phyloP scores from a whole-genome alignment of 2,113 vertebrate species.

The Speoplatyrhinus poulsoni region DNA sequence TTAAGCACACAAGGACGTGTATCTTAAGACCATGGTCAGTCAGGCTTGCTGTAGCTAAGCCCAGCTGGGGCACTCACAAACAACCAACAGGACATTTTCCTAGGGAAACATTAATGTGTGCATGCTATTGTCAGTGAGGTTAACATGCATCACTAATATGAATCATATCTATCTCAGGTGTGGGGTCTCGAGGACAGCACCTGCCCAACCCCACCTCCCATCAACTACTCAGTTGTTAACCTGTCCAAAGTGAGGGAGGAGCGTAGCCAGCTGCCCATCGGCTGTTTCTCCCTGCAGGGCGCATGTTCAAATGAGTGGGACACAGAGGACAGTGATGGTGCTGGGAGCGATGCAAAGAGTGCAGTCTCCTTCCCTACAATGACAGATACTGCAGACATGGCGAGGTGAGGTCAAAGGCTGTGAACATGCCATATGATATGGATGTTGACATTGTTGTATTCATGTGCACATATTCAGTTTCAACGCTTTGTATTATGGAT shows the following conservation, averaged over 20 bases:
- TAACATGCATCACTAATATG: not conserved
- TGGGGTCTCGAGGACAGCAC: constrained; percentile 76
- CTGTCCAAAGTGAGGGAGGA: constrained; percentile 72
- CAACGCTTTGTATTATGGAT: too few relatives aligned
- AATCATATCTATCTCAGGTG: constrained; percentile 69
- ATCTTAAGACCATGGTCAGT: too few relatives aligned
- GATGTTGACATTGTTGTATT: not conserved
- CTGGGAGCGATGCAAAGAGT: not conserved
- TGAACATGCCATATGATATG: not conserved
- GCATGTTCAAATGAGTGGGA: constrained; percentile 53
- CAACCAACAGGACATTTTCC: too few relatives aligned
- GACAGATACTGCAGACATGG: too few relatives aligned
- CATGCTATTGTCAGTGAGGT: too few relatives aligned
- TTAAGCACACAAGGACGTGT: too few relatives aligned
- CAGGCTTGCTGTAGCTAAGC: too few relatives aligned
- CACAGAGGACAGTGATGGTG: constrained; percentile 51
- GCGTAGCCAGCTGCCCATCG: constrained; percentile 26
- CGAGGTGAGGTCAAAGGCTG: constrained; percentile 68
- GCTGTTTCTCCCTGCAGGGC: constrained; percentile 77
- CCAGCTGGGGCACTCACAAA: too few relatives aligned
- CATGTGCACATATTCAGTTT: not conserved
- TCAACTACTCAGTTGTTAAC: constrained; percentile 78
- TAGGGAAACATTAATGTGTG: too few relatives aligned
- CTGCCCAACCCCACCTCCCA: constrained; percentile 75
- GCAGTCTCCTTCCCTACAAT: too few relatives aligned